Evolutionary conservation across 2,888 invertebrate species (phyloP).

Genomic region (Xylophagus ater): DNA sequence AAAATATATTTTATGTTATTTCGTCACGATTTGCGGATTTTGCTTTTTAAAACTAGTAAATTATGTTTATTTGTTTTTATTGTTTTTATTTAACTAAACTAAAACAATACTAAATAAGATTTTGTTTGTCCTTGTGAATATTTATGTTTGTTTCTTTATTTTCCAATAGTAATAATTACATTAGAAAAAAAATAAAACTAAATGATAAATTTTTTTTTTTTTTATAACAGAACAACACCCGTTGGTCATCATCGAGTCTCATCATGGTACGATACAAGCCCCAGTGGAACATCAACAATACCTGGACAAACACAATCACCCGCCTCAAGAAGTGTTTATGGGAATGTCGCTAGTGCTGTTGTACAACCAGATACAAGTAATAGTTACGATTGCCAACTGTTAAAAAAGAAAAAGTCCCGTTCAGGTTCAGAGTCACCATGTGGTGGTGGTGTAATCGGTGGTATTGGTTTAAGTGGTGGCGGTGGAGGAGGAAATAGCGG

Average conservation of each 20-base stretch:
- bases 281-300: constrained; percentile 26
- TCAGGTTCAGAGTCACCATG: constrained; percentile 44
- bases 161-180: background rate
- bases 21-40: no score
- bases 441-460: constrained; percentile 24
- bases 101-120: background rate
- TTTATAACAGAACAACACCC: constrained; percentile 23
- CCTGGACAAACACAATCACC: constrained; percentile 19
- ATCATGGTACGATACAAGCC: constrained; percentile 39
- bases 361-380: constrained; percentile 26
- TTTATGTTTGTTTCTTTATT: constrained; percentile 4
- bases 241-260: constrained; percentile 30
- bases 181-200: no score
- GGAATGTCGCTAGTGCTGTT: constrained; percentile 27
- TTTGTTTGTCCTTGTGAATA: background rate
- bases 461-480: constrained; percentile 15
- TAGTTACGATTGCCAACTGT: constrained; percentile 22
- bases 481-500: constrained; percentile 13
- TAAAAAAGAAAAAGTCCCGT: constrained; percentile 38
- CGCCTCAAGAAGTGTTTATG: constrained; percentile 32
- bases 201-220: no score
- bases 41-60: no score
- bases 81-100: no score
- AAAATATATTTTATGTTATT: no score
- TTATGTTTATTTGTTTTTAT: no score